A percentile compares a stretch with the other conserved stretches of the same genome.
Evolutionary conservation across 2,888 invertebrate species (phyloP).

Genomic region (Conistra vaccinii): DNA sequence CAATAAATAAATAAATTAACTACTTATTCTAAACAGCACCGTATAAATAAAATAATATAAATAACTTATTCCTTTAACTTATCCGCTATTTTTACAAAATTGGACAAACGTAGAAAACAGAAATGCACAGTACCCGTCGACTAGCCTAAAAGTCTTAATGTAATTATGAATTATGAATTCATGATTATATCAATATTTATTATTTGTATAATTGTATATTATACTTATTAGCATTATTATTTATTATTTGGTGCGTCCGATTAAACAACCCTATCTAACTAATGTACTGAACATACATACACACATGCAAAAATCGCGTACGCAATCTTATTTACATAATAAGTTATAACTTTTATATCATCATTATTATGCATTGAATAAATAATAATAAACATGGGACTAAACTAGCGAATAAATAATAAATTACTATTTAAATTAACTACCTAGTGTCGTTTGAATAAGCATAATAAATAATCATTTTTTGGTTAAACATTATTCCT

Average conservation of each 20-base stretch:
- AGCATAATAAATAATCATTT: conserved; percentile 54
- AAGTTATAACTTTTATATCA: conserved; percentile 62
- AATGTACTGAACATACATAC: conserved; percentile 67
- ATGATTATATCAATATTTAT: conserved; percentile 64
- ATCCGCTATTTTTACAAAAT: conserved; percentile 86
- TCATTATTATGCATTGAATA: conserved; percentile 56
- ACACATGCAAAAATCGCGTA: conserved; percentile 61
- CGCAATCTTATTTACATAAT: conserved; percentile 72
- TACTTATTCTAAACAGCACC: conserved; percentile 83
- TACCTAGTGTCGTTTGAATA: conserved; percentile 65
- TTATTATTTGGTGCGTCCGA: conserved; percentile 79
- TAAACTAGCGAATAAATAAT: conserved; percentile 58
- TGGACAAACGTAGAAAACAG: conserved; percentile 83
- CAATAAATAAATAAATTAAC: conserved; percentile 71
- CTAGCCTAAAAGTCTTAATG: conserved; percentile 81
- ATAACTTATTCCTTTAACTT: conserved; percentile 70
- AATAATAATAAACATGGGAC: conserved; percentile 51
- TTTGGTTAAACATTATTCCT: conserved; percentile 60
- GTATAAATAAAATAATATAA: conserved; percentile 72
- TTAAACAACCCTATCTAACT: conserved; percentile 71
- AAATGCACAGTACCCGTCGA: conserved; percentile 90
- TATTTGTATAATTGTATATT: conserved; percentile 66
- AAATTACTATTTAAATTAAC: conserved; percentile 43
- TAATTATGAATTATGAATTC: conserved; percentile 60
- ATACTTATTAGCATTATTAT: conserved; percentile 70